phyloP scores from a whole-genome alignment of 2,797 vertebrate species.

The Valencia hispanica region DNA sequence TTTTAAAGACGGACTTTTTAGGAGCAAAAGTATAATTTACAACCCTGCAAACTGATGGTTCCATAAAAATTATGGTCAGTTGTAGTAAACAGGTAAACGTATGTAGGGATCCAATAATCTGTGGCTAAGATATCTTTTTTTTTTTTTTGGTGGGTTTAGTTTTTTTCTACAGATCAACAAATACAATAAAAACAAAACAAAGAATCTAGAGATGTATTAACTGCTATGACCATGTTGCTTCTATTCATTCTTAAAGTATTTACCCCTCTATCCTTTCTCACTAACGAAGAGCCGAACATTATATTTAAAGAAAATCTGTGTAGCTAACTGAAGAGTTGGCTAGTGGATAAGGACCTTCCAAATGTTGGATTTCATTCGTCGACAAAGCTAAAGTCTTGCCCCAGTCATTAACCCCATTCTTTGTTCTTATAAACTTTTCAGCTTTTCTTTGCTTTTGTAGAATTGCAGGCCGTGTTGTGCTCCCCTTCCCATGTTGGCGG shows the following conservation, averaged over 20 bases:
- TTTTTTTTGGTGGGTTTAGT: neutral
- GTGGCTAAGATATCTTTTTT: neutral
- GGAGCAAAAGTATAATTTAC: neutral
- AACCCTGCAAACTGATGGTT: neutral
- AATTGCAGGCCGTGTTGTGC: slow-evolving; percentile 33
- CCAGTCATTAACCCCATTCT: slow-evolving; percentile 50
- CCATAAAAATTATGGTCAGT: neutral
- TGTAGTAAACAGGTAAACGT: neutral
- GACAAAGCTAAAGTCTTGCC: slow-evolving; percentile 18
- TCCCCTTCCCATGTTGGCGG: slow-evolving; percentile 49
- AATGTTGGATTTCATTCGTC: slow-evolving; percentile 23
- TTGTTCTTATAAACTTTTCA: slow-evolving; percentile 59
- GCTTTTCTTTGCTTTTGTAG: slow-evolving; percentile 62
- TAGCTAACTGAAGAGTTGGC: slow-evolving; percentile 1
- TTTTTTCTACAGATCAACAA: too few relatives aligned
- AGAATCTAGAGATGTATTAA: neutral
- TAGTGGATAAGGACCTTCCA: slow-evolving; percentile 1
- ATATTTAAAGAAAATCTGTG: neutral
- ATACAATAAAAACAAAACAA: neutral
- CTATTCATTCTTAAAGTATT: slow-evolving; percentile 17
- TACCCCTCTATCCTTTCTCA: slow-evolving; percentile 17
- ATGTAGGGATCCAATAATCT: neutral
- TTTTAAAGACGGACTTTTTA: neutral
- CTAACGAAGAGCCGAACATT: slow-evolving; percentile 24
- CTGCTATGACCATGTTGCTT: neutral